A percentile compares a stretch with the other conserved stretches of the same genome.
phyloP scores from a whole-genome alignment of 2,113 vertebrate species.

The Crotophaga sulcirostris region DNA sequence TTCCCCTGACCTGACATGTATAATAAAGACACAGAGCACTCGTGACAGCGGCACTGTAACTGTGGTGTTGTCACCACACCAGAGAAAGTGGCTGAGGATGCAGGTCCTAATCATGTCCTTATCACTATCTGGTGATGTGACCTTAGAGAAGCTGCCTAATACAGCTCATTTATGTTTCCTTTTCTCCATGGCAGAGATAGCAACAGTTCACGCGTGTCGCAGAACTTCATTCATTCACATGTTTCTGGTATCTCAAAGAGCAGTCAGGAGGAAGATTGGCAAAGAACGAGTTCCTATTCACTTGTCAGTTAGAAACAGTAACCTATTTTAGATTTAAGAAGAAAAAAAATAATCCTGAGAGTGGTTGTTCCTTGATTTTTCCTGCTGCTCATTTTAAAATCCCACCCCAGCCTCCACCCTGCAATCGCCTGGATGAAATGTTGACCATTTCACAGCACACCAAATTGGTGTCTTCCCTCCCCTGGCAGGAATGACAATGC shows the following conservation, averaged over 20 bases:
- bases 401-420: neutral
- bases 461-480: slow-evolving; percentile 61
- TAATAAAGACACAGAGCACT: neutral
- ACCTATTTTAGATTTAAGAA: slow-evolving; percentile 12
- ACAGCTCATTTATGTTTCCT: neutral
- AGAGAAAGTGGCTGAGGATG: neutral
- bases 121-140: neutral
- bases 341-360: neutral
- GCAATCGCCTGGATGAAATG: neutral
- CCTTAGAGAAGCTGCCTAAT: slow-evolving; percentile 25
- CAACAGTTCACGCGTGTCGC: neutral
- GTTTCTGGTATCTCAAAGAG: slow-evolving; percentile 42
- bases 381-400: neutral
- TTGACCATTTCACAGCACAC: neutral
- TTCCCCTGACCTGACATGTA: neutral
- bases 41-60: neutral
- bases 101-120: neutral
- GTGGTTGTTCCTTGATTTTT: neutral
- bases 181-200: neutral
- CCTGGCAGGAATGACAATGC: slow-evolving; percentile 70
- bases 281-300: slow-evolving; percentile 37
- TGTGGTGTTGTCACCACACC: accelerated
- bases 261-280: slow-evolving; percentile 25
- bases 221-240: slow-evolving; percentile 42
- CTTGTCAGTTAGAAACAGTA: slow-evolving; percentile 29